Evolutionary conservation across 2,888 invertebrate genomes (phyloP).

Genomic region (Chrysolina haemoptera): DNA sequence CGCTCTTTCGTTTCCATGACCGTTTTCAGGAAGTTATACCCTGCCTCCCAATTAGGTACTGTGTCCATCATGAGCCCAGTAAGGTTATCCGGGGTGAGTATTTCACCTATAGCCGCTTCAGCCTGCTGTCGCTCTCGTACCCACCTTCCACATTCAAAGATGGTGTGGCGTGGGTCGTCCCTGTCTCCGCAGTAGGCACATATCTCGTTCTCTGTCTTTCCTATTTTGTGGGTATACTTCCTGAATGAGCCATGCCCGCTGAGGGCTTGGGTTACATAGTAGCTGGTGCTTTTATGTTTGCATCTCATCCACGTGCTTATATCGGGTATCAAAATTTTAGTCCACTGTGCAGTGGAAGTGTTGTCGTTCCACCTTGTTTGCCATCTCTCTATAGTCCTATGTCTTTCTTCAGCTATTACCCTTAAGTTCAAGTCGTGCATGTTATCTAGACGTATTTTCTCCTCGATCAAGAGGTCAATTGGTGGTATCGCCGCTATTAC

Average conservation of each 20-base stretch:
- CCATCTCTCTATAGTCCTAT: conserved; percentile 1
- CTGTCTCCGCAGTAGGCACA: conserved; percentile 1
- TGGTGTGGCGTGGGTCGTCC: conserved; percentile 13
- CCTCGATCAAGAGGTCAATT: not conserved
- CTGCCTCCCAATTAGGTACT: no score
- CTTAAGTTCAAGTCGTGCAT: not conserved
- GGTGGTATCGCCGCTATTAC: conserved; percentile 30
- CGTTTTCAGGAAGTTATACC: not conserved
- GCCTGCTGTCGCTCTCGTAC: not conserved
- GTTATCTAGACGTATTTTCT: not conserved
- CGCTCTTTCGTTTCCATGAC: not conserved
- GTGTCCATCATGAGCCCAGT: no score
- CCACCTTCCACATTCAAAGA: conserved; percentile 6
- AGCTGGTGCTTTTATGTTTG: not conserved
- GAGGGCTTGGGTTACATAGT: not conserved
- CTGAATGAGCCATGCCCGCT: conserved; percentile 10
- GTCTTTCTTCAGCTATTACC: conserved; percentile 19
- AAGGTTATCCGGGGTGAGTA: not conserved
- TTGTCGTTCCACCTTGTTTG: conserved; percentile 26
- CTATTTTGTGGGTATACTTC: not conserved
- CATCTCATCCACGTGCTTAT: conserved; percentile 27
- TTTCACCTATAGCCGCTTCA: not conserved
- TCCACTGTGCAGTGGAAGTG: conserved; percentile 28
- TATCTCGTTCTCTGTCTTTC: not conserved
- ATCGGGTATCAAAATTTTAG: conserved; percentile 31